A percentile compares a stretch with the other conserved stretches of the same genome.
Conservation (phyloP, 2,113 vertebrate genomes). For the Centrocercus urophasianus region DNA sequence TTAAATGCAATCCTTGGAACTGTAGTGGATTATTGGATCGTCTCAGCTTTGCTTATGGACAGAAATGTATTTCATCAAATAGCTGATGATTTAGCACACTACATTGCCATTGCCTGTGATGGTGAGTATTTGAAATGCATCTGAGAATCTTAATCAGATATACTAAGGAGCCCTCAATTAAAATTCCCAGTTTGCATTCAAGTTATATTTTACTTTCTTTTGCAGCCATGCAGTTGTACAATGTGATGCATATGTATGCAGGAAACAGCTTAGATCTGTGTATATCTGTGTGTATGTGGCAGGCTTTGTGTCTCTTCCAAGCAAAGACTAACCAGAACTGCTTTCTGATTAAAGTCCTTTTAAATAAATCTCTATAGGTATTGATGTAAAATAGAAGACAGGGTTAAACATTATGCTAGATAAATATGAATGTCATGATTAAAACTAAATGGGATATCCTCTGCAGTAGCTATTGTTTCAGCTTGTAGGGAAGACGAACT, state of each 20-base stretch:
- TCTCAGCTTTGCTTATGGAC: slow-evolving; percentile 85
- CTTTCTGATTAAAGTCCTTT: neutral
- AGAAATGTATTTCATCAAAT: slow-evolving; percentile 82
- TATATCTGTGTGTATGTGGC: neutral
- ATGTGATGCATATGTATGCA: neutral
- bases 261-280: neutral
- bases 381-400: neutral
- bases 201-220: neutral
- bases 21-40: slow-evolving; percentile 90
- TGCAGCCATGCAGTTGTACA: neutral
- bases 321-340: neutral
- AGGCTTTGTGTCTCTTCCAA: neutral
- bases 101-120: slow-evolving; percentile 86
- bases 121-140: slow-evolving; percentile 77
- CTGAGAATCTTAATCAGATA: neutral
- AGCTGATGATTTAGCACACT: slow-evolving; percentile 84
- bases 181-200: neutral
- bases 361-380: neutral
- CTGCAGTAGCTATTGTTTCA: neutral
- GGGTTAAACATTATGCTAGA: neutral
- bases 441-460: fast-evolving
- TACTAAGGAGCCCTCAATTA: neutral
- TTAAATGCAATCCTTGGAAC: slow-evolving; percentile 87
- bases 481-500: neutral
- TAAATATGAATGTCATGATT: neutral